Evolutionary conservation across 1,140 invertebrate species (phyloP), one percentile per base, ranked within the genome.

Genomic region (Mycetomoellerius zeteki): DNA sequence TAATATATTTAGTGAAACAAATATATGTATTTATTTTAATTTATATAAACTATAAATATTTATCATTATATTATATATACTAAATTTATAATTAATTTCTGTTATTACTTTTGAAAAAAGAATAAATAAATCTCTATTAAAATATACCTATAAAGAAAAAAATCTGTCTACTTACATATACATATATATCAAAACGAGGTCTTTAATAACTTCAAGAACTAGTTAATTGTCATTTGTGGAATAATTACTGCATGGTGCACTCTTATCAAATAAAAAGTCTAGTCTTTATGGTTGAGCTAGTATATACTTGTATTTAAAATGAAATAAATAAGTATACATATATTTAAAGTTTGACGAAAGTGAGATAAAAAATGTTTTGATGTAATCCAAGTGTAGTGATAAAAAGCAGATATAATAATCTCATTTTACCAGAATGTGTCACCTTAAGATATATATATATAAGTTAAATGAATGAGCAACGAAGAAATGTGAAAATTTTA

Each of bases 211-310:
- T 90, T 76, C 16, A 24, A 75, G 65, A 86, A 82, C 14, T 64
- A 54, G 30, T 21, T 37, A 43, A 50, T 58, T 58, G 16, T 58
- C 50, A 64, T 81, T 77, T 72, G n/a, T n/a, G n/a, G 43, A 33
- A 52, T 82, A 89, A 90, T 87, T 89, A 69, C n/a, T 62, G 33
- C n/a, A 78, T 56, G 58, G 88, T 86, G 75, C n/a, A 14, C 10
- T 54, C 12, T 37, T 89, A 88, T 89, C 71, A 52, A 88, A 76
- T 86, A 62, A 77, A 30, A 43, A 43, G 37, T 7, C 37, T 43
- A 43, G 2, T 43, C 6, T 43, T 43, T 37, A 37, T 37, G 33
- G 0, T 7, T 43, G 10, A 43, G 10, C 10, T 43, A 43, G 10
- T 43, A 43, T 43, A 43, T 8, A 43, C 37, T 43, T 10, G 10